Percentiles rank a stretch among this genome's conserved stretches.
phyloP scores from a whole-genome alignment of 2,113 vertebrate species.

The Coracopsis vasa region DNA sequence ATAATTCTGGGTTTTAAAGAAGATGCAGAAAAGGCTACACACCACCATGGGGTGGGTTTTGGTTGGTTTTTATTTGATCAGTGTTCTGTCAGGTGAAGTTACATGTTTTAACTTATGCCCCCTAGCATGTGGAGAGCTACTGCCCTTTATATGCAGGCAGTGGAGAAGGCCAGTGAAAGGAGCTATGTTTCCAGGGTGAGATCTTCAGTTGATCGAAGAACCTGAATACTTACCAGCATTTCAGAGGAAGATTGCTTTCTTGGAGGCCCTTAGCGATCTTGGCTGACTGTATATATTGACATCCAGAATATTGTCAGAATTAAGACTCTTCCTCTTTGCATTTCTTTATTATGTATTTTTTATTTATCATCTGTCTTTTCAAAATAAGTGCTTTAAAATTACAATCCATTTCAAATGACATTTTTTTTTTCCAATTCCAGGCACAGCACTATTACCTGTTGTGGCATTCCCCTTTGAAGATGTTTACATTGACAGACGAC shows the following conservation, averaged over 20 bases:
- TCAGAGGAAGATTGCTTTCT: background rate
- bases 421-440: conserved; percentile 59
- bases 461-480: conserved; percentile 91
- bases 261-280: background rate
- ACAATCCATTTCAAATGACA: background rate
- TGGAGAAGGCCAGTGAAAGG: background rate
- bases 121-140: background rate
- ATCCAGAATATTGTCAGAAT: background rate
- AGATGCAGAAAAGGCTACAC: accelerated
- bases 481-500: conserved; percentile 79
- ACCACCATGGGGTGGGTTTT: background rate
- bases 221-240: background rate
- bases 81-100: background rate
- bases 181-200: background rate
- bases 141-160: background rate
- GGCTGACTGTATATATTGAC: background rate
- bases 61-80: accelerated
- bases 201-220: background rate
- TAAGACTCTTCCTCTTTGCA: background rate
- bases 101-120: background rate
- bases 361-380: background rate
- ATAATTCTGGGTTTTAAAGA: background rate
- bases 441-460: conserved; percentile 84
- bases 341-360: background rate
- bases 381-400: background rate